Percentiles rank a stretch among this genome's conserved stretches.
phyloP scores from a whole-genome alignment of 2,888 invertebrate species.

The Nesidiocoris tenuis region DNA sequence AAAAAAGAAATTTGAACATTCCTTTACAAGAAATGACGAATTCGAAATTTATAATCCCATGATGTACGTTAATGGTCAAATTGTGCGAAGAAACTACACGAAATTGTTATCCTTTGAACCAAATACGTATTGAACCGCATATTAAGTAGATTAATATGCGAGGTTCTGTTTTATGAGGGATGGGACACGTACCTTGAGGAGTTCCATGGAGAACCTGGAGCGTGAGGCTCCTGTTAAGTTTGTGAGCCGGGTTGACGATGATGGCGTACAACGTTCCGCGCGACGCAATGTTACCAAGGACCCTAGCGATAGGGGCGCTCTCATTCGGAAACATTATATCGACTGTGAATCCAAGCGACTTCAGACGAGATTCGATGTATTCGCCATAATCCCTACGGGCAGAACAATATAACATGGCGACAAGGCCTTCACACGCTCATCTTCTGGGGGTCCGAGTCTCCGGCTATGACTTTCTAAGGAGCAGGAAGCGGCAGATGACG shows the following conservation, averaged over 20 bases:
- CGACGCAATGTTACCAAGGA: constrained; percentile 82
- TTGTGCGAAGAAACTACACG: no score
- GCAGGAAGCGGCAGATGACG: no score
- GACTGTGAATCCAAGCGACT: constrained; percentile 74
- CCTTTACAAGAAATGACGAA: no score
- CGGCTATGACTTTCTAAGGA: no score
- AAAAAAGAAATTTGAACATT: no score
- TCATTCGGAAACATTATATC: constrained; percentile 90
- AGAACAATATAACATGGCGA: constrained; percentile 26
- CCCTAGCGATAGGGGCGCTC: constrained; percentile 75
- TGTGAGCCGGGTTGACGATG: constrained; percentile 80
- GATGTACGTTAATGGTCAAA: no score
- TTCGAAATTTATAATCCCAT: no score
- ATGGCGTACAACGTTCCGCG: constrained; percentile 89
- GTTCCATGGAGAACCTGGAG: constrained; percentile 87
- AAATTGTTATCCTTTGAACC: no score
- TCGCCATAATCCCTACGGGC: constrained; percentile 77
- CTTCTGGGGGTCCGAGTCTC: no score
- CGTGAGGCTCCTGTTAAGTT: constrained; percentile 81
- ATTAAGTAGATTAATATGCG: neutral
- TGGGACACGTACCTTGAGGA: constrained; percentile 69
- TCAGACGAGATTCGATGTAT: constrained; percentile 77
- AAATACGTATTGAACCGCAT: no score
- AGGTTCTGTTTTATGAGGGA: neutral
- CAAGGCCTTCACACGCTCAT: no score